Percentiles rank a stretch among this genome's conserved stretches.
These are phyloP conservation scores for Hydractinia echinata DNA, from an alignment of 30 jellyfish, hydroid and myxozoan species.

Conservation along the genomic window DNA sequence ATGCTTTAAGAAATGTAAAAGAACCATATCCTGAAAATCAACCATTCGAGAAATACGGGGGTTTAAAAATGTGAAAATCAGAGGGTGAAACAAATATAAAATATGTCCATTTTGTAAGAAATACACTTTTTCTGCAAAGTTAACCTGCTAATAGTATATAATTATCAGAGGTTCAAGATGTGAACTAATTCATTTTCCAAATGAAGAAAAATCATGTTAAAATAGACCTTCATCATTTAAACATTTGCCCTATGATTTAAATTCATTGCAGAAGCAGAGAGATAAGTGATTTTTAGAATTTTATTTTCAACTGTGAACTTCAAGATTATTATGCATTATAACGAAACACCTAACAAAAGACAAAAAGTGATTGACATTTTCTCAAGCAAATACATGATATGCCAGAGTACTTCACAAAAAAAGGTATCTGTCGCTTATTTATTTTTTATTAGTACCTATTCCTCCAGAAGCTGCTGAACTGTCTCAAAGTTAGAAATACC, in stretches of 20 bases:
- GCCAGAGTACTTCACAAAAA: constrained; percentile 11
- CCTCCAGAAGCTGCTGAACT: too few species aligned
- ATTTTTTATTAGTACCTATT: not conserved
- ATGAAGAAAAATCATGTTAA: too few species aligned
- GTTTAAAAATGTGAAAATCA: too few species aligned
- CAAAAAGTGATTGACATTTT: constrained; percentile 3
- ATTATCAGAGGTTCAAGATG: too few species aligned
- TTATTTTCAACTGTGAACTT: not conserved
- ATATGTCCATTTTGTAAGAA: too few species aligned
- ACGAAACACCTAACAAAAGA: constrained; percentile 9
- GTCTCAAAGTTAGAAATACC: too few species aligned
- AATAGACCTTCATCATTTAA: not conserved
- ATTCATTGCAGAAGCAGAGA: constrained; percentile 3
- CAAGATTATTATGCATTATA: not conserved
- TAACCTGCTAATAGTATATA: too few species aligned
- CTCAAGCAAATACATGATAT: constrained; percentile 8
- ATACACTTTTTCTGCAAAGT: too few species aligned
- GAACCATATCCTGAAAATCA: too few species aligned
- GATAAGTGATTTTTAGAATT: not conserved
- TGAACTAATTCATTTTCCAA: constrained; percentile 1
- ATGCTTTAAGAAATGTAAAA: too few species aligned
- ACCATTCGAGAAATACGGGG: too few species aligned
- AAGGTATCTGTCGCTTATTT: not conserved
- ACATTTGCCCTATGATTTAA: not conserved
- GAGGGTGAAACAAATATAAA: too few species aligned